Conservation (phyloP, 2,113 vertebrate genomes). For the Rhinolophus ferrumequinum region DNA sequence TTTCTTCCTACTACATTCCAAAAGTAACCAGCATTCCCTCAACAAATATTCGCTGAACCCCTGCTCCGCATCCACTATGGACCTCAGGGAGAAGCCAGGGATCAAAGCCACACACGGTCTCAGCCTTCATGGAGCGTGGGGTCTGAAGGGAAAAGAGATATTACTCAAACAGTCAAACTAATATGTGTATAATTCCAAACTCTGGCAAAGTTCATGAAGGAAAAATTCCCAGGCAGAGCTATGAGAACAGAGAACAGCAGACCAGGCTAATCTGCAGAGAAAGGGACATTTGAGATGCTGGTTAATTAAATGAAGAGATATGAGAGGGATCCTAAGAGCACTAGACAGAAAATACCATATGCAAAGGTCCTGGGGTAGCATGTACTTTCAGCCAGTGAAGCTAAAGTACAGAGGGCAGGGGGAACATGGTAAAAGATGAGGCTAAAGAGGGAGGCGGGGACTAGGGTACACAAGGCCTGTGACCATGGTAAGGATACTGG, state of each 20-base stretch:
- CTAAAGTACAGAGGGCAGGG: not conserved
- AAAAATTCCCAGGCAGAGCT: not conserved
- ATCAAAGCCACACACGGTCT: not conserved
- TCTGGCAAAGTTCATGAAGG: not conserved
- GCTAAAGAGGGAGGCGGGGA: too few relatives aligned
- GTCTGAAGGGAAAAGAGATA: not conserved
- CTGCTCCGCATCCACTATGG: not conserved
- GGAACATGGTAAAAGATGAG: not conserved
- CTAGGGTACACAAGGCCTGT: not conserved
- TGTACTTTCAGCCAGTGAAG: fast-evolving
- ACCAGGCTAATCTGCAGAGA: not conserved
- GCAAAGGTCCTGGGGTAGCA: not conserved
- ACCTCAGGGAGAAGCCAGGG: not conserved
- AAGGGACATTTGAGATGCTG: not conserved
- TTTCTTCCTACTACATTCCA: not conserved
- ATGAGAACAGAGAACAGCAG: not conserved
- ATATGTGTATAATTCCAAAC: not conserved
- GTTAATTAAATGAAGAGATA: not conserved
- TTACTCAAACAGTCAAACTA: not conserved
- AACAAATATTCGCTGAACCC: not conserved
- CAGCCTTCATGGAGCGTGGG: not conserved
- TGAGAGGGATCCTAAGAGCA: not conserved
- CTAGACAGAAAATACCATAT: fast-evolving
- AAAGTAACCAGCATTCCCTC: not conserved
- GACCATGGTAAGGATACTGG: not conserved